These are phyloP conservation scores for Macropodus opercularis DNA, from an alignment of 2,797 vertebrate species.

Conservation along the genomic window DNA sequence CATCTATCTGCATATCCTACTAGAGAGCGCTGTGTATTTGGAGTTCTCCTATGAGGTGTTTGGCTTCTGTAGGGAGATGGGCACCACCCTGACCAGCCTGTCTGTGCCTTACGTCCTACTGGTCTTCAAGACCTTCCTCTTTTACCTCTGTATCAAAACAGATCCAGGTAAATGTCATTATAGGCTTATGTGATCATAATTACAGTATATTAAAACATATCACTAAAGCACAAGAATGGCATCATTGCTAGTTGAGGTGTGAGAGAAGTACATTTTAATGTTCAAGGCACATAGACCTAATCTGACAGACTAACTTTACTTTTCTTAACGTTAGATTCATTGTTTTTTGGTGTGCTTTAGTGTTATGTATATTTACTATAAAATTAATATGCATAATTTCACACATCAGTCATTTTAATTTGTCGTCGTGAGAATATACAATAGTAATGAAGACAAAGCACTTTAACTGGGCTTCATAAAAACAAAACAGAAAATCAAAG, in stretches of 20 bases:
- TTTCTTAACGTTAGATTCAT: not conserved
- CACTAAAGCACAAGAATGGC: not conserved
- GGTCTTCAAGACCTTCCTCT: constrained; percentile 81
- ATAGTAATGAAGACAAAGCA: too few species aligned
- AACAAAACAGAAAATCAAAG: not conserved
- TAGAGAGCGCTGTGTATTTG: constrained; percentile 86
- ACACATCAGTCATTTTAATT: not conserved
- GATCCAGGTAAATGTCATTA: constrained; percentile 85
- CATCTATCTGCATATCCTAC: constrained; percentile 84
- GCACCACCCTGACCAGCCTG: constrained; percentile 77
- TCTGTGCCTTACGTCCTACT: constrained; percentile 90
- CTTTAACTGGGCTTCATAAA: not conserved
- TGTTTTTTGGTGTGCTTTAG: not conserved
- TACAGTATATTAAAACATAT: not conserved
- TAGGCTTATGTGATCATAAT: too few species aligned
- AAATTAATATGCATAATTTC: too few species aligned
- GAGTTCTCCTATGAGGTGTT: constrained; percentile 93
- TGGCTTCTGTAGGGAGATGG: constrained; percentile 90
- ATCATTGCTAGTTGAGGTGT: too few species aligned
- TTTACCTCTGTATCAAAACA: constrained; percentile 85
- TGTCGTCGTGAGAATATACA: too few species aligned
- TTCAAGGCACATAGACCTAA: too few species aligned
- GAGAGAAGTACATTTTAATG: too few species aligned
- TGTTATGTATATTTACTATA: too few species aligned
- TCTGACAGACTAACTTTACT: too few species aligned